Evolutionary conservation across 2,113 vertebrate genomes (phyloP).

Genomic region (Aptenodytes patagonicus): DNA sequence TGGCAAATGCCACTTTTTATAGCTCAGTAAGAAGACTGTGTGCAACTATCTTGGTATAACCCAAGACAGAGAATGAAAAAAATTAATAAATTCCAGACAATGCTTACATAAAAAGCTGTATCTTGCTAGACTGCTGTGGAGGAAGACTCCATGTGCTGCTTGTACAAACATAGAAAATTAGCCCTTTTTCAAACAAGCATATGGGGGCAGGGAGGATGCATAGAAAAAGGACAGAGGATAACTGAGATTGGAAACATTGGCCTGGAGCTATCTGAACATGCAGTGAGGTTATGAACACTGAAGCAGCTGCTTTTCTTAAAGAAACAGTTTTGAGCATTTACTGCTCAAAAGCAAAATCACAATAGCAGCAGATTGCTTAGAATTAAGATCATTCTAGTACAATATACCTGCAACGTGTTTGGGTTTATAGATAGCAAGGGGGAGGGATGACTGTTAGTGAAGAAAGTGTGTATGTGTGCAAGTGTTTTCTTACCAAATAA

Average conservation of each 20-base stretch:
- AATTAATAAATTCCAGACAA: background rate
- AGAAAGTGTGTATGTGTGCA: background rate
- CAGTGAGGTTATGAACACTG: background rate
- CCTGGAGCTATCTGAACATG: background rate
- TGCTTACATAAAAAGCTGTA: background rate
- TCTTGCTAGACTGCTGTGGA: background rate
- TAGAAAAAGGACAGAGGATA: background rate
- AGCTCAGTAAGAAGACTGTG: background rate
- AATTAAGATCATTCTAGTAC: background rate
- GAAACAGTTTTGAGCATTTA: background rate
- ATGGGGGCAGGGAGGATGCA: background rate
- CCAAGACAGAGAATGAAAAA: background rate
- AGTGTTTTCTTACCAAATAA: background rate
- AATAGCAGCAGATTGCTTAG: background rate
- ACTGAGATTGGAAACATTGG: background rate
- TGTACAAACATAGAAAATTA: background rate
- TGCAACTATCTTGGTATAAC: background rate
- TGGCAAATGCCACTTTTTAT: background rate
- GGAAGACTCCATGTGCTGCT: background rate
- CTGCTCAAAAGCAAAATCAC: background rate
- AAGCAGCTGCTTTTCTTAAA: background rate
- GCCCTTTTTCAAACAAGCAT: background rate
- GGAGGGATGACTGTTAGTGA: background rate
- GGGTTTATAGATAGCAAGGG: background rate
- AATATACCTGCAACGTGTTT: background rate